Conservation (phyloP, 2,797 vertebrate species). For the Cirrhinus mrigala region DNA sequence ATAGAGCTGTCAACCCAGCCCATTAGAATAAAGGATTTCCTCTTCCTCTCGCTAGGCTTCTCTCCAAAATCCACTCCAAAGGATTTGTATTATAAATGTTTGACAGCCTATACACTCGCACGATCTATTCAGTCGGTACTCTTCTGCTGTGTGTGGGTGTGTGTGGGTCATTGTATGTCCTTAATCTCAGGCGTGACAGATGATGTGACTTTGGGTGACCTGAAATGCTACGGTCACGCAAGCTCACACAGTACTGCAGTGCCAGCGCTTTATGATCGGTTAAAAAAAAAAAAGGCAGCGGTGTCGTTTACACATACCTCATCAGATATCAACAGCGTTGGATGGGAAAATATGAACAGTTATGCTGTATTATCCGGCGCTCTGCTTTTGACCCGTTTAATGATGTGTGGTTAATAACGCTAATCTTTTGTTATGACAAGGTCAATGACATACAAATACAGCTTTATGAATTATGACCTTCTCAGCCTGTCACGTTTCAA, state of each 20-base stretch:
- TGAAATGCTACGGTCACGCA: constrained; percentile 24
- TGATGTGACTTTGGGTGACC: constrained; percentile 29
- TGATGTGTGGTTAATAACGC: constrained; percentile 33
- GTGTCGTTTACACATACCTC: constrained; percentile 16
- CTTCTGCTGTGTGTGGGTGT: constrained; percentile 13
- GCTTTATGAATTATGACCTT: constrained; percentile 30
- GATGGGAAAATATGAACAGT: constrained; percentile 29
- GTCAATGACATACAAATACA: constrained; percentile 18
- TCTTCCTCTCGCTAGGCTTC: constrained; percentile 31
- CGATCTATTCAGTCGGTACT: constrained; percentile 25
- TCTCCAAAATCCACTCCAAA: constrained; percentile 42
- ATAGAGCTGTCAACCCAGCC: constrained; percentile 45
- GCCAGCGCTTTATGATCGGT: constrained; percentile 9
- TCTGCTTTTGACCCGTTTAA: constrained; percentile 27
- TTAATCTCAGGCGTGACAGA: constrained; percentile 18
- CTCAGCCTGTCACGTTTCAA: not conserved
- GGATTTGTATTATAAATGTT: constrained; percentile 46
- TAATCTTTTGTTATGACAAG: constrained; percentile 20
- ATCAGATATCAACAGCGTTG: constrained; percentile 27
- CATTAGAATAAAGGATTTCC: constrained; percentile 52
- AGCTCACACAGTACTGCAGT: constrained; percentile 8
- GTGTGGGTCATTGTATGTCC: constrained; percentile 1
- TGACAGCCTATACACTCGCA: constrained; percentile 45
- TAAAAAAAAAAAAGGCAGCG: not conserved
- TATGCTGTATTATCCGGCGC: constrained; percentile 22